Evolutionary conservation across 2,888 invertebrate genomes (phyloP).

Genomic region (Syritta pipiens): DNA sequence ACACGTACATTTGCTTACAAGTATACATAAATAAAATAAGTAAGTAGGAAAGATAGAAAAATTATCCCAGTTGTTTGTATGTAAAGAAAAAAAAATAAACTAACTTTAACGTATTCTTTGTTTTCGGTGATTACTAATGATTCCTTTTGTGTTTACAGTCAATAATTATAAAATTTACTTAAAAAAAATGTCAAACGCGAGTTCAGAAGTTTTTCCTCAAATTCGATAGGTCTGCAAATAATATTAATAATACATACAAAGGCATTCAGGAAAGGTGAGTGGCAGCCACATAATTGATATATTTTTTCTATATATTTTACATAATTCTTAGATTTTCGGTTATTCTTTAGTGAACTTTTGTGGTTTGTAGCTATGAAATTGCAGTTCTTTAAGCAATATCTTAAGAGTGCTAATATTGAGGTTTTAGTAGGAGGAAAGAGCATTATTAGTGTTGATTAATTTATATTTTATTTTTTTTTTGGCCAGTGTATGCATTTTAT

Average conservation of each 20-base stretch:
- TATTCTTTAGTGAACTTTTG: not conserved
- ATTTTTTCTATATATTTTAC: slow-evolving; percentile 22
- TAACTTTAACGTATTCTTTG: not conserved
- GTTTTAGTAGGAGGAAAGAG: no score
- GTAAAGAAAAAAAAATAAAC: no score
- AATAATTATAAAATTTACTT: not conserved
- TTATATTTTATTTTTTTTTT: slow-evolving; percentile 2
- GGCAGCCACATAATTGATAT: not conserved
- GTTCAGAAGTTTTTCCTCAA: not conserved
- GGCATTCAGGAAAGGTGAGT: slow-evolving; percentile 8
- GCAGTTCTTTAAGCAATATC: no score
- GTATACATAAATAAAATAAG: not conserved
- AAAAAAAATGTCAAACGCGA: slow-evolving; percentile 6
- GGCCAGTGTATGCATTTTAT: slow-evolving; percentile 28
- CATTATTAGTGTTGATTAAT: no score
- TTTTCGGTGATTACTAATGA: not conserved
- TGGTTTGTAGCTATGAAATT: not conserved
- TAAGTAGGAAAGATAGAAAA: not conserved
- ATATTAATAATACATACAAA: not conserved
- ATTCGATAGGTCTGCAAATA: not conserved
- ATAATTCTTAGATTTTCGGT: slow-evolving; percentile 3
- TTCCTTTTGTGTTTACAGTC: not conserved
- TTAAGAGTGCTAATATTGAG: not conserved
- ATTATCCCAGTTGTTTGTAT: not conserved
- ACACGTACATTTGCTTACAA: not conserved